A percentile compares a stretch with the other conserved stretches of the same genome.
These are phyloP conservation scores for Ophioninae sp. DNA, from an alignment of 2,888 invertebrate species.

Conservation along the genomic window DNA sequence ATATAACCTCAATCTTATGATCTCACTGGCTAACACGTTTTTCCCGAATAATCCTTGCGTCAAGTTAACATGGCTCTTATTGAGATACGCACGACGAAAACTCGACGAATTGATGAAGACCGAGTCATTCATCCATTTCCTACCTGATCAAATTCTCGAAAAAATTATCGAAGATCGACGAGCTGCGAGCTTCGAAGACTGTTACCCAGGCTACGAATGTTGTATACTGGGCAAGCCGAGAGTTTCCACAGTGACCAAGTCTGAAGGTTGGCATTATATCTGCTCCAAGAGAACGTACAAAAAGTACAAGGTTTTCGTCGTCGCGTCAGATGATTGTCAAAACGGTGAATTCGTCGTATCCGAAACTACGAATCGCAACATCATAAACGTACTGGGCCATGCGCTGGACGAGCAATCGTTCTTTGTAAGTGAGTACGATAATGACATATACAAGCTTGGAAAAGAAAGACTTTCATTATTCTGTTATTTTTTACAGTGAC, in stretches of 20 bases:
- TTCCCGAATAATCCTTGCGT: slow-evolving; percentile 68
- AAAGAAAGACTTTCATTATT: slow-evolving; percentile 5
- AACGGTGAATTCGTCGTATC: slow-evolving; percentile 70
- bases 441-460: not conserved
- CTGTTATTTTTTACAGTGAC: slow-evolving; percentile 67
- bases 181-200: not conserved
- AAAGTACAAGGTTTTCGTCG: slow-evolving; percentile 73
- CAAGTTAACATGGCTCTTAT: slow-evolving; percentile 66
- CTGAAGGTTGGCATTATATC: slow-evolving; percentile 54
- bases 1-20: slow-evolving; percentile 39
- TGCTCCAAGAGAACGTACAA: slow-evolving; percentile 68
- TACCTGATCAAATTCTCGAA: slow-evolving; percentile 67
- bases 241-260: slow-evolving; percentile 64
- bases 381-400: slow-evolving; percentile 66
- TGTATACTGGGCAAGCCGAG: slow-evolving; percentile 68
- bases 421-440: slow-evolving; percentile 73
- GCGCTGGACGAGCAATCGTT: slow-evolving; percentile 61
- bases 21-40: slow-evolving; percentile 58
- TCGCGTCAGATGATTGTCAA: slow-evolving; percentile 62
- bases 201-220: slow-evolving; percentile 69
- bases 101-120: slow-evolving; percentile 65
- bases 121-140: slow-evolving; percentile 59
- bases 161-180: slow-evolving; percentile 52
- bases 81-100: slow-evolving; percentile 66
- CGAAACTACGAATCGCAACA: slow-evolving; percentile 72